These are phyloP conservation scores for Chaetodon auriga DNA, from an alignment of 2,113 vertebrate genomes.

Conservation along the genomic window DNA sequence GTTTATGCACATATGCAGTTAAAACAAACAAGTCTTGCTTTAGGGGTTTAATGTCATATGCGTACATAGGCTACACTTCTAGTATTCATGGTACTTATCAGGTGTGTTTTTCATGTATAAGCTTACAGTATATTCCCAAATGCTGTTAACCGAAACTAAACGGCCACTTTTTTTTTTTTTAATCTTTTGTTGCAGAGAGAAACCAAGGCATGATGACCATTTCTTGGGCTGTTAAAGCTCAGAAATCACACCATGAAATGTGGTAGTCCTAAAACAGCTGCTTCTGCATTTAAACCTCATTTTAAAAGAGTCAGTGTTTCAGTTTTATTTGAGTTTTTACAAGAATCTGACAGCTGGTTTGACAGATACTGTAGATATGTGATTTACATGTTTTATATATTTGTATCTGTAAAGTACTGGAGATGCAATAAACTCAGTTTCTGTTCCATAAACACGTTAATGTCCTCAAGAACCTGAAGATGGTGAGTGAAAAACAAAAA, in stretches of 20 bases:
- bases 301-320: background rate
- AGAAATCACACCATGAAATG: background rate
- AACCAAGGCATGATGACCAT: background rate
- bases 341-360: background rate
- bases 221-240: too few relatives aligned
- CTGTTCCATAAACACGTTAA: background rate
- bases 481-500: background rate
- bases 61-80: background rate
- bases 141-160: background rate
- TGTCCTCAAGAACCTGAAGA: background rate
- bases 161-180: background rate
- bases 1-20: conserved; percentile 1
- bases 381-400: background rate
- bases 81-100: background rate
- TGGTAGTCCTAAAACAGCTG: background rate
- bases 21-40: background rate
- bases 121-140: background rate
- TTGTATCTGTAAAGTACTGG: background rate
- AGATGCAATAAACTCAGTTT: background rate
- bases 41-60: background rate
- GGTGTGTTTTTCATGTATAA: background rate
- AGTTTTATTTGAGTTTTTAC: background rate
- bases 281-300: background rate
- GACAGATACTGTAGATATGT: background rate
- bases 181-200: background rate